These are phyloP conservation scores for Borostomias antarcticus DNA, from an alignment of 2,797 vertebrate genomes.

Conservation along the genomic window DNA sequence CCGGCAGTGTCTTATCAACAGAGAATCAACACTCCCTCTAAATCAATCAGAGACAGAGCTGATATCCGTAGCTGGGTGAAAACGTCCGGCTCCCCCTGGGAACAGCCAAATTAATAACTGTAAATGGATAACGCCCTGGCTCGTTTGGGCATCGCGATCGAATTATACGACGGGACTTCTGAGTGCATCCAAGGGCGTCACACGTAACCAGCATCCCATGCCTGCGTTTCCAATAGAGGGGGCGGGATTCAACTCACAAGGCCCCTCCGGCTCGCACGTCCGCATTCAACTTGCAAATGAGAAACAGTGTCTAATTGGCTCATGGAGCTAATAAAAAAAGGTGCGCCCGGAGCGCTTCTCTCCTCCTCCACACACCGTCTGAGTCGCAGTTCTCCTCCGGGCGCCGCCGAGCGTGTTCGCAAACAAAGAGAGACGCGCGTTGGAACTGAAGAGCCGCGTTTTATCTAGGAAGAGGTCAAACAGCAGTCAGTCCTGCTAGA, in stretches of 20 bases:
- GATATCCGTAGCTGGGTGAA: slow-evolving; percentile 71
- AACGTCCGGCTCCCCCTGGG: slow-evolving; percentile 77
- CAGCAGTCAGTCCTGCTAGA: slow-evolving; percentile 44
- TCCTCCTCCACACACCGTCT: background rate
- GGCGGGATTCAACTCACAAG: no score
- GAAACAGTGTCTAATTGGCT: slow-evolving; percentile 61
- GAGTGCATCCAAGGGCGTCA: slow-evolving; percentile 66
- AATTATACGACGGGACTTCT: slow-evolving; percentile 70
- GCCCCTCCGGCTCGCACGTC: no score
- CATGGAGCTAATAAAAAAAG: slow-evolving; percentile 45
- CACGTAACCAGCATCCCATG: slow-evolving; percentile 44
- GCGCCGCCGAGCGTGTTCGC: slow-evolving; percentile 36
- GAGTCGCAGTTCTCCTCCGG: slow-evolving; percentile 34
- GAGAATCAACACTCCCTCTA: slow-evolving; percentile 46
- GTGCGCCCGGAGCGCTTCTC: slow-evolving; percentile 54
- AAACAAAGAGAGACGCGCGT: slow-evolving; percentile 50
- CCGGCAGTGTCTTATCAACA: no score
- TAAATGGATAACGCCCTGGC: slow-evolving; percentile 81
- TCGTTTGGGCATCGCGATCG: slow-evolving; percentile 81
- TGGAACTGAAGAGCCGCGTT: slow-evolving; percentile 32
- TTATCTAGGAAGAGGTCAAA: slow-evolving; percentile 48
- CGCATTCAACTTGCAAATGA: slow-evolving; percentile 68
- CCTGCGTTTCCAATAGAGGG: no score
- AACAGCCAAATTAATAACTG: slow-evolving; percentile 83
- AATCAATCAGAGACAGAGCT: slow-evolving; percentile 89